These are phyloP conservation scores for Plebejus anna DNA, from an alignment of 2,888 invertebrate species.

Conservation along the genomic window DNA sequence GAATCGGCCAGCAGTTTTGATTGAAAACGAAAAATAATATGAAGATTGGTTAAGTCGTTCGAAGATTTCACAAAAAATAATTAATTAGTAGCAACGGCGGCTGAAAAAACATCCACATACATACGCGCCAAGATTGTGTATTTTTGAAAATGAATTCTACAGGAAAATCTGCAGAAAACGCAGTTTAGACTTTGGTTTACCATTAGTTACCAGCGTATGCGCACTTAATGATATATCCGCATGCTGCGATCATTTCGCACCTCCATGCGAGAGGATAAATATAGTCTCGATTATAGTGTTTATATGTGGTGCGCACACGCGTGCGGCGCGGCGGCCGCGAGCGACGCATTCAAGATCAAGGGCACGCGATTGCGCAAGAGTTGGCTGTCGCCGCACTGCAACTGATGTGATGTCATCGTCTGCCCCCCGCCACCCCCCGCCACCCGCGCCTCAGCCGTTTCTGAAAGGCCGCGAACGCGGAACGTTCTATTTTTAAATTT, in stretches of 20 bases:
- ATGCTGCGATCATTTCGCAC: slow-evolving; percentile 62
- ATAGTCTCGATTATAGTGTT: slow-evolving; percentile 62
- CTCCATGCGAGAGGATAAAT: slow-evolving; percentile 71
- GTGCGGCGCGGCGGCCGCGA: slow-evolving; percentile 50
- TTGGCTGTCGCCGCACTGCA: slow-evolving; percentile 75
- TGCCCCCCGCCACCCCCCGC: slow-evolving; percentile 51
- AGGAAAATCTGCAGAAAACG: neutral
- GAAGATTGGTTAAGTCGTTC: neutral
- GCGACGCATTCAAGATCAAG: slow-evolving; percentile 80
- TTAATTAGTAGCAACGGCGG: neutral
- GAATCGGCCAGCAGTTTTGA: neutral
- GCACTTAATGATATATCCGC: slow-evolving; percentile 36
- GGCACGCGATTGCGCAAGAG: slow-evolving; percentile 77
- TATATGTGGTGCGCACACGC: slow-evolving; percentile 64
- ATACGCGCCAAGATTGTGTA: neutral
- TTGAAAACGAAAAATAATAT: neutral
- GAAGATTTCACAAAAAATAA: neutral
- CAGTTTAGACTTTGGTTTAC: neutral
- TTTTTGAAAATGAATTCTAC: neutral
- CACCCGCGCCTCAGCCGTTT: slow-evolving; percentile 45
- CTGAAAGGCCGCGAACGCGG: slow-evolving; percentile 67
- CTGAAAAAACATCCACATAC: neutral
- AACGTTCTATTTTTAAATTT: slow-evolving; percentile 69
- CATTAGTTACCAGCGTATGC: neutral
- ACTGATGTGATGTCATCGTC: slow-evolving; percentile 74